A percentile compares a stretch with the other conserved stretches of the same genome.
phyloP scores from a whole-genome alignment of 2,888 invertebrate genomes.

The Hipparchia sbordonii region DNA sequence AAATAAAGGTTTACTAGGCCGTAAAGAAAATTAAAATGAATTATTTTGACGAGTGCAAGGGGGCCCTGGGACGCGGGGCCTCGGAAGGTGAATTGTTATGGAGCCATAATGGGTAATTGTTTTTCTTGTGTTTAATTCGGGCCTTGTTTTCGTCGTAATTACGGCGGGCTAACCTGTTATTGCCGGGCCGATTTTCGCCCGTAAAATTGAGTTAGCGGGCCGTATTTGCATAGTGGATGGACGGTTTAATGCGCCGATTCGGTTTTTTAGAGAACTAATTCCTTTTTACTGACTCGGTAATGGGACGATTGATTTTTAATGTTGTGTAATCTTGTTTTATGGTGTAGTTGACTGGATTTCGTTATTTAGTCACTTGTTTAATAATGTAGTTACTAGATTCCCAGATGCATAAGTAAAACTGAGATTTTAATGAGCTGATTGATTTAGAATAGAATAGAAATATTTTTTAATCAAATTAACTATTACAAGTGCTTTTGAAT shows the following conservation, averaged over 20 bases:
- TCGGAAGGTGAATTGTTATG: constrained; percentile 71
- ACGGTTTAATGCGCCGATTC: constrained; percentile 17
- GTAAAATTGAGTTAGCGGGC: constrained; percentile 40
- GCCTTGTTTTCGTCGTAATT: constrained; percentile 54
- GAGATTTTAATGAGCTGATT: no score
- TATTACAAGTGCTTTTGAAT: no score
- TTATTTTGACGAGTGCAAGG: constrained; percentile 81
- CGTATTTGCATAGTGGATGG: constrained; percentile 36
- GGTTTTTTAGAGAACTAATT: constrained; percentile 24
- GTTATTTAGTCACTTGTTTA: background rate
- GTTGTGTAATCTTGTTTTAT: constrained; percentile 19
- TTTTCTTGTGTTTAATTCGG: constrained; percentile 57
- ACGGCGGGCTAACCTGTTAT: constrained; percentile 49
- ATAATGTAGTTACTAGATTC: no score
- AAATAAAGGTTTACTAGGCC: constrained; percentile 82
- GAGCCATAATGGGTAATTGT: constrained; percentile 70
- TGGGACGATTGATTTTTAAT: constrained; percentile 24
- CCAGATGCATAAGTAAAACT: no score
- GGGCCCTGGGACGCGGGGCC: constrained; percentile 61
- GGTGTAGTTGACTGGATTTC: background rate
- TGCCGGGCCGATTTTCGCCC: constrained; percentile 35
- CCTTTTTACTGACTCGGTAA: constrained; percentile 28
- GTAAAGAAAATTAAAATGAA: constrained; percentile 84
- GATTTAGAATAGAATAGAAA: no score
- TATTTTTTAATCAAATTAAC: no score